These are phyloP conservation scores for Drosophila nr. medialis DNA, from an alignment of 2,888 invertebrate genomes.

Conservation along the genomic window DNA sequence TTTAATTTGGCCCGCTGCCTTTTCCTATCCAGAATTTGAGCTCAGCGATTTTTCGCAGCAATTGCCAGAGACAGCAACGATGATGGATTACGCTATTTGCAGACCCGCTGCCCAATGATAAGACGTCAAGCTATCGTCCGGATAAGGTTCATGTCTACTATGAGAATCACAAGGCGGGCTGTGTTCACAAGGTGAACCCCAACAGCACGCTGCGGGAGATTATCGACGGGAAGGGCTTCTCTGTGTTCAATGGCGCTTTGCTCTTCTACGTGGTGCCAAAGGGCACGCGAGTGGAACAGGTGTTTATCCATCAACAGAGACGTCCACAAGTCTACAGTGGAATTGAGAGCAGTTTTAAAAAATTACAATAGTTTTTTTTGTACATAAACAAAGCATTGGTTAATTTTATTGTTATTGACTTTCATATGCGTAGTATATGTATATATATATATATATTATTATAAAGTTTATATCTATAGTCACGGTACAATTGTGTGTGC, in stretches of 20 bases:
- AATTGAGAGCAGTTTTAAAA: background rate
- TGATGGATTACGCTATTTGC: slow-evolving; percentile 88
- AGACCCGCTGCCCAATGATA: slow-evolving; percentile 90
- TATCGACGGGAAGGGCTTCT: slow-evolving; percentile 86
- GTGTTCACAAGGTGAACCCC: slow-evolving; percentile 87
- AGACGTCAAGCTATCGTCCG: slow-evolving; percentile 87
- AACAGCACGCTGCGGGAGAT: slow-evolving; percentile 87
- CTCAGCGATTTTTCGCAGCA: slow-evolving; percentile 94
- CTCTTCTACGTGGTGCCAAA: slow-evolving; percentile 83
- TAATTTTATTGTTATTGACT: slow-evolving; percentile 39
- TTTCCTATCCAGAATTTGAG: slow-evolving; percentile 95
- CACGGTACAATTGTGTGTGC: slow-evolving; percentile 43
- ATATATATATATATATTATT: background rate
- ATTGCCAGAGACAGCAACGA: slow-evolving; percentile 90
- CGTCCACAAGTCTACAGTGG: slow-evolving; percentile 73
- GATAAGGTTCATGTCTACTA: slow-evolving; percentile 89
- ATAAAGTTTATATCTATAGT: slow-evolving; percentile 33
- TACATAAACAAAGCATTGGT: slow-evolving; percentile 60
- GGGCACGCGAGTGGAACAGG: slow-evolving; percentile 77
- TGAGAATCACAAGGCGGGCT: slow-evolving; percentile 88
- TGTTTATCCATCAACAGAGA: slow-evolving; percentile 79
- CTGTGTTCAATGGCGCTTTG: slow-evolving; percentile 82
- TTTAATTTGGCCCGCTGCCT: slow-evolving; percentile 94
- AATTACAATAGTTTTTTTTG: slow-evolving; percentile 25
- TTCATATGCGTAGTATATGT: slow-evolving; percentile 27